Evolutionary conservation across 2,113 vertebrate species (phyloP).

Genomic region (Rhizomys pruinosus): DNA sequence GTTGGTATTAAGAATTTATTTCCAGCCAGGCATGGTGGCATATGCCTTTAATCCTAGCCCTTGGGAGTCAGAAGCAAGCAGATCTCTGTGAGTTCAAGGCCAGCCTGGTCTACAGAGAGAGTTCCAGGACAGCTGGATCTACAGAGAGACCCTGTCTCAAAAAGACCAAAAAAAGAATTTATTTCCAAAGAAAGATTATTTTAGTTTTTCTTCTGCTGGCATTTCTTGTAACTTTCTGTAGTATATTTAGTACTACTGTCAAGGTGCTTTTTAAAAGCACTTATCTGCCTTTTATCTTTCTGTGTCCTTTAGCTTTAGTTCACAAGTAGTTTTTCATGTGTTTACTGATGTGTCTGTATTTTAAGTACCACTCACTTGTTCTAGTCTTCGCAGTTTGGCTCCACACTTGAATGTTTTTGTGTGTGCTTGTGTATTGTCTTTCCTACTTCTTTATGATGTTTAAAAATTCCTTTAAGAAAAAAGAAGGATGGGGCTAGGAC

Average conservation of each 20-base stretch:
- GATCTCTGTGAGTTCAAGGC: too few species aligned
- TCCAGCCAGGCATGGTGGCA: too few species aligned
- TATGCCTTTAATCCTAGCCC: too few species aligned
- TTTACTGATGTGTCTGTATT: slow-evolving; percentile 57
- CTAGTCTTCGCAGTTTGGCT: neutral
- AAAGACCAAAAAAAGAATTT: too few species aligned
- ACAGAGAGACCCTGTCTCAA: too few species aligned
- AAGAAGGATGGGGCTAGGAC: neutral
- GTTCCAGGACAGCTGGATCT: too few species aligned
- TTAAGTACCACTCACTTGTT: slow-evolving; percentile 50
- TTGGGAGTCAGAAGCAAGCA: too few species aligned
- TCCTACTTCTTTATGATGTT: slow-evolving; percentile 47
- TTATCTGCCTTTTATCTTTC: slow-evolving; percentile 43
- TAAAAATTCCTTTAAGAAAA: slow-evolving; percentile 49
- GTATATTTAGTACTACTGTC: neutral
- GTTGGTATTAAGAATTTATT: slow-evolving; percentile 67
- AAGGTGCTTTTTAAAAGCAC: slow-evolving; percentile 47
- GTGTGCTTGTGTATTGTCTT: slow-evolving; percentile 13
- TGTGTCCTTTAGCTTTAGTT: slow-evolving; percentile 71
- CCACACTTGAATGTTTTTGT: neutral
- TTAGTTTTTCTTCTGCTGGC: slow-evolving; percentile 52
- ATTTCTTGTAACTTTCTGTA: slow-evolving; percentile 43
- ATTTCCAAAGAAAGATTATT: slow-evolving; percentile 59
- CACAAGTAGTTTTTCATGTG: slow-evolving; percentile 53
- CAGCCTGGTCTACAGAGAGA: too few species aligned